Conservation (phyloP, 92 coral and sea anemone species). For the Blastomussa wellsi region DNA sequence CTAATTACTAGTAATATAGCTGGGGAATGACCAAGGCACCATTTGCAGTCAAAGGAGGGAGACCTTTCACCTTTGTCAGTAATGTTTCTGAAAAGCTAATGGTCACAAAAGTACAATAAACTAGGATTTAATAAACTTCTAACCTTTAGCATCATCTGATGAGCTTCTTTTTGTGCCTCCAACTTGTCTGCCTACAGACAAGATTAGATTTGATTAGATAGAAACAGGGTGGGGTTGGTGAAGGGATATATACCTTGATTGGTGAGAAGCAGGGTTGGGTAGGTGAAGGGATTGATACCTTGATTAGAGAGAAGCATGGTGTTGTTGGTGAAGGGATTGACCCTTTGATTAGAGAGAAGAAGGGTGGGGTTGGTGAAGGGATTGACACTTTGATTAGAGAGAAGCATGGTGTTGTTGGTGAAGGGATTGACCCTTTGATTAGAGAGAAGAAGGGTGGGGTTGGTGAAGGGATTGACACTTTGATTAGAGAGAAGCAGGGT, state of each 20-base stretch:
- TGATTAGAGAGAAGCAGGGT: neutral
- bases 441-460: neutral
- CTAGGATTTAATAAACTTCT: neutral
- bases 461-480: no score
- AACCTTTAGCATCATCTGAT: constrained; percentile 32
- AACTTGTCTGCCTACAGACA: constrained; percentile 12
- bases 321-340: neutral
- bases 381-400: neutral
- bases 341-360: neutral
- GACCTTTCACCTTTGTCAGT: neutral
- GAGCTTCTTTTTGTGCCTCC: constrained; percentile 30
- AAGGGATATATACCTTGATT: neutral
- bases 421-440: neutral
- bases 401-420: no score
- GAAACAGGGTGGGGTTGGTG: neutral
- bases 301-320: no score
- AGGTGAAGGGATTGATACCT: neutral
- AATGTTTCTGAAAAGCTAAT: neutral
- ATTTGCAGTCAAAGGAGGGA: neutral
- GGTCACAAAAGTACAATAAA: neutral
- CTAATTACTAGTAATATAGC: no score
- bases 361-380: no score
- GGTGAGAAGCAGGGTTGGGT: no score
- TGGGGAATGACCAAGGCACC: neutral
- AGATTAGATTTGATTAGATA: neutral